Percentiles rank a stretch among this genome's conserved stretches.
These are phyloP conservation scores for Drosophila pseudotakahashii DNA, from an alignment of 2,888 invertebrate species.

Conservation along the genomic window DNA sequence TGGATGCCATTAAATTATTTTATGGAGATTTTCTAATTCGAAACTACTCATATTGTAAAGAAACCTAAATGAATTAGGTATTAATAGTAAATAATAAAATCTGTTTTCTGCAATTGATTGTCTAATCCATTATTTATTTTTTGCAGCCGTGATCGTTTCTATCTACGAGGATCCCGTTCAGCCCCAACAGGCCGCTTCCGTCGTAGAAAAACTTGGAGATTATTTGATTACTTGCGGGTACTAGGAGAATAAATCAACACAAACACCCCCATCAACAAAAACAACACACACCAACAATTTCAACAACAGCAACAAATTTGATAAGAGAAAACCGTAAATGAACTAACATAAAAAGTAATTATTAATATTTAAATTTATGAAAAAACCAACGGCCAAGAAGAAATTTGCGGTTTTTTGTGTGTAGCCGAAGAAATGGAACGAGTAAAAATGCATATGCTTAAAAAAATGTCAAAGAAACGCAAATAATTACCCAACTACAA, in stretches of 20 bases:
- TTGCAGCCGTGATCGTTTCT: conserved; percentile 95
- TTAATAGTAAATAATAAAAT: too few species aligned
- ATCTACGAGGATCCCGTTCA: conserved; percentile 98
- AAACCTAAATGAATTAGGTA: too few species aligned
- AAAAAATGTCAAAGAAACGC: conserved; percentile 53
- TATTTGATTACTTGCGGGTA: conserved; percentile 98
- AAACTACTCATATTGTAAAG: too few species aligned
- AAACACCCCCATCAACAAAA: conserved; percentile 61
- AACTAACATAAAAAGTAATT: conserved; percentile 73
- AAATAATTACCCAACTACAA: conserved; percentile 61
- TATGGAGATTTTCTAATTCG: too few species aligned
- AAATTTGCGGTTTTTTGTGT: conserved; percentile 66
- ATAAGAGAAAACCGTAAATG: conserved; percentile 62
- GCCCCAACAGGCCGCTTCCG: conserved; percentile 97
- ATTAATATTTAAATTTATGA: conserved; percentile 75
- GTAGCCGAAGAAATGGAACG: conserved; percentile 84
- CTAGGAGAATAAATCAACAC: conserved; percentile 87
- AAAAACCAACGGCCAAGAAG: conserved; percentile 65
- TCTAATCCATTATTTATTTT: conserved; percentile 40
- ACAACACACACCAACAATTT: conserved; percentile 51
- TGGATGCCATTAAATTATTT: too few species aligned
- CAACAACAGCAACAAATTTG: conserved; percentile 59
- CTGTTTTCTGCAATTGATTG: background rate
- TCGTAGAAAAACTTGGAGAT: conserved; percentile 98
- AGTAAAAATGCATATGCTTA: conserved; percentile 55